Conservation (phyloP, 2,797 vertebrate genomes). For the Crenichthys baileyi region DNA sequence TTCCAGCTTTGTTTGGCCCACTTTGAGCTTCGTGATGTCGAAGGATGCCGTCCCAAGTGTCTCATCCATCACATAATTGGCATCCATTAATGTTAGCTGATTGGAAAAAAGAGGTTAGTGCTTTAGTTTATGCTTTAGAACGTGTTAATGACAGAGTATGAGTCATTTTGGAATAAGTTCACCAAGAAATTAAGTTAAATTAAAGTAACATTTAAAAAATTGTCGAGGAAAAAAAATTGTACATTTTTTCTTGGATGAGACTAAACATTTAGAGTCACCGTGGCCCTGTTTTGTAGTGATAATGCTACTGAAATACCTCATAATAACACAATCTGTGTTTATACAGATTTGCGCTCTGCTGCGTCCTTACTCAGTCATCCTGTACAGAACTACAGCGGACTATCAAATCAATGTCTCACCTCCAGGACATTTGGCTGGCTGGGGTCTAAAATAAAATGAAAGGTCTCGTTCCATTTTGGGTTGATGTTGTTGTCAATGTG, state of each 20-base stretch:
- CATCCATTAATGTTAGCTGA: constrained; percentile 97
- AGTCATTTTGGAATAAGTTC: neutral
- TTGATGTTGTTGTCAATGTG: constrained; percentile 96
- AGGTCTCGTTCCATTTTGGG: constrained; percentile 94
- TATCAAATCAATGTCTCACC: constrained; percentile 74
- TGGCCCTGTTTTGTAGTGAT: neutral
- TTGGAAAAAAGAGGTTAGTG: constrained; percentile 42
- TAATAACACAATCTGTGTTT: constrained; percentile 2
- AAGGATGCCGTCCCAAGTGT: constrained; percentile 89
- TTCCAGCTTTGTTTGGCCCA: constrained; percentile 86
- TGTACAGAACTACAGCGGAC: neutral
- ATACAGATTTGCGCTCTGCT: constrained; percentile 4
- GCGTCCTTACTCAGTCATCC: neutral
- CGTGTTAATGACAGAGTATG: neutral
- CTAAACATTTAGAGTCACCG: neutral
- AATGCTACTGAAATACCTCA: neutral
- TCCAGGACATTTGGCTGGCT: constrained; percentile 92
- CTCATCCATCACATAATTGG: constrained; percentile 98
- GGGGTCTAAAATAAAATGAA: constrained; percentile 94
- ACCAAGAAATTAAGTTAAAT: neutral
- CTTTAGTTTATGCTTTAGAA: constrained; percentile 1
- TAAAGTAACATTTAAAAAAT: neutral
- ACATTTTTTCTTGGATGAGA: neutral
- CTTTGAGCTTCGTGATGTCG: constrained; percentile 82
- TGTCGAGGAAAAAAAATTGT: neutral